Evolutionary conservation across 2,888 invertebrate genomes (phyloP).

Genomic region (Furcula furcula): DNA sequence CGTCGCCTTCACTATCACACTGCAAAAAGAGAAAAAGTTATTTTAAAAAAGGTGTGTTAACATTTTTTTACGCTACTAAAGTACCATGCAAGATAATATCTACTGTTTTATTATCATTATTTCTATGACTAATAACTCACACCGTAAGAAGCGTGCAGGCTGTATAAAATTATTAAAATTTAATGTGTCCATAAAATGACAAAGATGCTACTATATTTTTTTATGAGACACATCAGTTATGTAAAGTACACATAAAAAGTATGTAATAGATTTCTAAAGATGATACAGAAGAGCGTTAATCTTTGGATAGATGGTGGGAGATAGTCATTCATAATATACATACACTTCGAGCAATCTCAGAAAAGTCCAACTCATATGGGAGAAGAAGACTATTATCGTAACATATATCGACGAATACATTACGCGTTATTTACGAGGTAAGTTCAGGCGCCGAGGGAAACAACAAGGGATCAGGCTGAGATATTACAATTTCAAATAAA

Average conservation of each 20-base stretch:
- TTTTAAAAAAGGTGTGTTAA: slow-evolving; percentile 23
- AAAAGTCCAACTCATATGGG: slow-evolving; percentile 44
- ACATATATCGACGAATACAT: slow-evolving; percentile 69
- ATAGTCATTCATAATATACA: slow-evolving; percentile 14
- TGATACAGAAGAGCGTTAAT: too few relatives aligned
- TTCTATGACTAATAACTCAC: slow-evolving; percentile 13
- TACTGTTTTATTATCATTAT: slow-evolving; percentile 3
- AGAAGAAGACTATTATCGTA: slow-evolving; percentile 59
- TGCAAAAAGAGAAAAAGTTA: slow-evolving; percentile 82
- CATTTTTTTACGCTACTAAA: slow-evolving; percentile 3
- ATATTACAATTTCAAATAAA: slow-evolving; percentile 81
- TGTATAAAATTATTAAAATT: slow-evolving; percentile 13
- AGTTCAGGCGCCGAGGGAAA: slow-evolving; percentile 63
- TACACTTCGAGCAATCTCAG: slow-evolving; percentile 28
- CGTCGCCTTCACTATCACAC: slow-evolving; percentile 97
- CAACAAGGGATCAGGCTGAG: slow-evolving; percentile 72
- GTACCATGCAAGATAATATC: slow-evolving; percentile 12
- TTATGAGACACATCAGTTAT: too few relatives aligned
- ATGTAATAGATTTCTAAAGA: too few relatives aligned
- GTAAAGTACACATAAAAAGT: too few relatives aligned
- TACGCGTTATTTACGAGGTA: slow-evolving; percentile 71
- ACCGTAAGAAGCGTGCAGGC: slow-evolving; percentile 26
- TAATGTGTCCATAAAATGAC: too few relatives aligned
- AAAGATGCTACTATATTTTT: too few relatives aligned
- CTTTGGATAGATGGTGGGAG: too few relatives aligned